Percentiles rank a stretch among this genome's conserved stretches.
These are phyloP conservation scores for Choloepus didactylus DNA, from an alignment of 2,797 vertebrate genomes.

Conservation along the genomic window DNA sequence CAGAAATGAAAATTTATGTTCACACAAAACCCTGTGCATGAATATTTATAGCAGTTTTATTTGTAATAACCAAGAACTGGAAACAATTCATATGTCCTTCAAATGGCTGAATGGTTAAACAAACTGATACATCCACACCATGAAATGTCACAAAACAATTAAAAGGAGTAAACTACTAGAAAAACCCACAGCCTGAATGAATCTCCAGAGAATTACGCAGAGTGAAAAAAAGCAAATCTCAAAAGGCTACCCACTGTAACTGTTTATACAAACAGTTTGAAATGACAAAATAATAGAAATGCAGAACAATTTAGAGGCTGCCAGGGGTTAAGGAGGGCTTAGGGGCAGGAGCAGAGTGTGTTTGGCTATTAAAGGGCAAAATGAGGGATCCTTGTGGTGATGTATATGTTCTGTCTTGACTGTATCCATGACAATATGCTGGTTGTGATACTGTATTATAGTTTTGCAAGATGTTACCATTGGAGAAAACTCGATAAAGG, in stretches of 20 bases:
- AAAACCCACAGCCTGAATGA: background rate
- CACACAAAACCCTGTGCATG: background rate
- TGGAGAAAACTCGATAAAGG: background rate
- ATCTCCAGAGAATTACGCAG: background rate
- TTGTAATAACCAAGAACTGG: background rate
- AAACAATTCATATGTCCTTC: background rate
- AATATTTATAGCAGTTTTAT: background rate
- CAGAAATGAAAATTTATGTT: conserved; percentile 29
- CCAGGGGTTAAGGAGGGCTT: background rate
- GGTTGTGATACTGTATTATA: conserved; percentile 1
- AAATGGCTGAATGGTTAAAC: background rate
- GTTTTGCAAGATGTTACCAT: background rate
- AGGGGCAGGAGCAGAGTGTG: background rate
- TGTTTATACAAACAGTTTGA: background rate
- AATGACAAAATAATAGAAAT: conserved; percentile 48
- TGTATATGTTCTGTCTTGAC: background rate
- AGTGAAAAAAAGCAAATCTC: background rate
- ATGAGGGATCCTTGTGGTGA: background rate
- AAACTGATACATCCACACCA: background rate
- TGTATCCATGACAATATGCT: background rate
- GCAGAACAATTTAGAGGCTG: background rate
- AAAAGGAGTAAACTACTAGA: background rate
- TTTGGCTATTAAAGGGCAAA: background rate
- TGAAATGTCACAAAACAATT: background rate
- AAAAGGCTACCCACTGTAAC: background rate